Base-by-base conservation (phyloP, 2,113 vertebrate genomes). In the Aegithalos caudatus region DNA sequence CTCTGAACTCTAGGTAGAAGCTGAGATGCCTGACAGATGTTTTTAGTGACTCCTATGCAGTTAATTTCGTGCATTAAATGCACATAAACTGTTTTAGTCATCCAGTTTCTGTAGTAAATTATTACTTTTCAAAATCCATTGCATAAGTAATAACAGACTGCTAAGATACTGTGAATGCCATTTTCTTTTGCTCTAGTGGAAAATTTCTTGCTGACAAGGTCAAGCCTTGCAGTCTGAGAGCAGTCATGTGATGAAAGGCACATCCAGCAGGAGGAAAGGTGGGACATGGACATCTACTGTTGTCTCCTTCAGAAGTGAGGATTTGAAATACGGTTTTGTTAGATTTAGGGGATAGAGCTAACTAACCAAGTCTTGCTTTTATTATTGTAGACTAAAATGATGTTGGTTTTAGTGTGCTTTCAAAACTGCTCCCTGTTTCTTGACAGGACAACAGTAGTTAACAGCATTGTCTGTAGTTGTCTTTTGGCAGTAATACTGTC, bases 161-260 rank as follows among this genome's bases (percentile, higher is more conserved):
- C 91, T 85, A 72, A 95, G 94, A 93, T 70, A 86, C 45, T 82
- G 87, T 81, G 66, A 96, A 57, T 85, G 58, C 71, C 79, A 47
- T 88, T 94, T 95, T 96, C 53, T 94, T 97, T 97, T 96, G 89
- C 94, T 96, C 44, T 92, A 88, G 92, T 97, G 95, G 94, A 96
- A 97, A 94, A 94, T 91, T 94, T 95, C 85, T n/a, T 90, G 84
- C 96, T 97, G 97, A 96, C 97, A 97, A 97, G 96, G 95, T 97
- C 96, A 93, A 74, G 81, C 80, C 67, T 91, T 83, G 92, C 79
- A 96, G 77, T 94, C 76, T n/a, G 78, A 90, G 73, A 81, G 91
- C 94, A 96, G 72, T 87, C 83, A 86, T 91, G 90, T 94, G 92
- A 91, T 80, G 72, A 82, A 79, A 95, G 87, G 73, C 72, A 85